Conservation (phyloP, 2,797 vertebrate species). For the Sebastes trivittatus region DNA sequence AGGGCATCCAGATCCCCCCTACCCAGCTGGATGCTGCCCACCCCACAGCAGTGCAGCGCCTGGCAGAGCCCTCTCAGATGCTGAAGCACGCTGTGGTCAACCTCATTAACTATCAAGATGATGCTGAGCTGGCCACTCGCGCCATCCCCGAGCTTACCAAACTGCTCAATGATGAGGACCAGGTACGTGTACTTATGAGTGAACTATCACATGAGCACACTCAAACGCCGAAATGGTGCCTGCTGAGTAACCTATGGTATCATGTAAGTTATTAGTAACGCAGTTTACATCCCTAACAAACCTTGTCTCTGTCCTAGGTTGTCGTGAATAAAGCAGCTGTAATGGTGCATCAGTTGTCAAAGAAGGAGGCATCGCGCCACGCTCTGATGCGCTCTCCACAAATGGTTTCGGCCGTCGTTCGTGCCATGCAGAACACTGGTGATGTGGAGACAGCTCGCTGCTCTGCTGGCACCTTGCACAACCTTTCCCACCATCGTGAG, state of each 20-base stretch:
- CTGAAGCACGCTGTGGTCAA: constrained; percentile 98
- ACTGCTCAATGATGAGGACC: constrained; percentile 97
- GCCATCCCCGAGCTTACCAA: constrained; percentile 98
- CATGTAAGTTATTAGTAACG: background rate
- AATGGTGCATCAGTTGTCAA: constrained; percentile 99
- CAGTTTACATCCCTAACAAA: background rate
- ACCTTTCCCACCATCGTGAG: constrained; percentile 97
- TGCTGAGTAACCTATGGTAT: background rate
- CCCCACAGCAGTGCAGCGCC: constrained; percentile 95
- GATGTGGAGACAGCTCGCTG: constrained; percentile 98
- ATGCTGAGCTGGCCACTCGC: constrained; percentile 96
- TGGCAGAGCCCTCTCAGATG: constrained; percentile 99
- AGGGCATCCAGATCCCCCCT: constrained; percentile 95
- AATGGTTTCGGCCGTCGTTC: constrained; percentile 98
- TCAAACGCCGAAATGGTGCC: background rate
- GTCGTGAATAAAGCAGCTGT: constrained; percentile 99
- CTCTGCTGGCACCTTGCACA: constrained; percentile 96
- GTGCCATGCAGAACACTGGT: constrained; percentile 98
- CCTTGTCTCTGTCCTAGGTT: constrained; percentile 80
- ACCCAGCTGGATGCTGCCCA: constrained; percentile 95
- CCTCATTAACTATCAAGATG: constrained; percentile 98
- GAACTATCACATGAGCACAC: background rate
- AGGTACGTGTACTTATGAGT: constrained; percentile 77
- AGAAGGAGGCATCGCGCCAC: constrained; percentile 97
- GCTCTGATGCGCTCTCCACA: constrained; percentile 99